Percentiles rank a stretch among this genome's conserved stretches.
These are phyloP conservation scores for Sinelater perroti DNA, from an alignment of 2,888 invertebrate genomes.

Conservation along the genomic window DNA sequence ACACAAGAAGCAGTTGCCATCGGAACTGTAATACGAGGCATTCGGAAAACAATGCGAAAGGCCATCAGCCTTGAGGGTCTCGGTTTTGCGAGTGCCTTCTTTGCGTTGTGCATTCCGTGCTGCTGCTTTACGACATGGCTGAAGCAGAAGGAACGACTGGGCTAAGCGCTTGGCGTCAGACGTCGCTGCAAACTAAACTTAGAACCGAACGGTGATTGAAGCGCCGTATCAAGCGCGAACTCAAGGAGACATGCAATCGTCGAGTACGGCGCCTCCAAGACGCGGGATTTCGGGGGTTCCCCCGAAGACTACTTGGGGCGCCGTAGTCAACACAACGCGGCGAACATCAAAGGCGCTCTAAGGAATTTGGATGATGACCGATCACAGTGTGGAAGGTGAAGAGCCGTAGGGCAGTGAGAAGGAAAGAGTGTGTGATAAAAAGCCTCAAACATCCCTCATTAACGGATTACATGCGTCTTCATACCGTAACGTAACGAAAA, in stretches of 20 bases:
- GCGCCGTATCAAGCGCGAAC: conserved; percentile 3
- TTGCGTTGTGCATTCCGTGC: not conserved
- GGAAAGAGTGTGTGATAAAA: conserved; percentile 31
- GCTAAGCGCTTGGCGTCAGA: not conserved
- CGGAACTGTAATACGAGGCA: conserved; percentile 21
- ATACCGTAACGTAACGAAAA: conserved; percentile 34
- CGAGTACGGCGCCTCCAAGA: conserved; percentile 15
- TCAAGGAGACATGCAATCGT: conserved; percentile 2
- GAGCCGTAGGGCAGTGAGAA: conserved; percentile 39
- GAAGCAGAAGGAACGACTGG: not conserved
- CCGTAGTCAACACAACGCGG: conserved; percentile 33
- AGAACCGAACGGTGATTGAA: not conserved
- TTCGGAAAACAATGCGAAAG: conserved; percentile 22
- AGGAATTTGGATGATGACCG: conserved; percentile 62
- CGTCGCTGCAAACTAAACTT: not conserved
- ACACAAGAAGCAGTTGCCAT: conserved; percentile 48
- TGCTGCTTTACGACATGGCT: conserved; percentile 1
- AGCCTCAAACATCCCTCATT: conserved; percentile 53
- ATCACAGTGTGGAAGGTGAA: conserved; percentile 50
- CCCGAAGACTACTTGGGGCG: too few species aligned
- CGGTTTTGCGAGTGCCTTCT: conserved; percentile 13
- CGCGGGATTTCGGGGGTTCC: too few species aligned
- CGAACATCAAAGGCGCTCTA: conserved; percentile 52
- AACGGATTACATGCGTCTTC: conserved; percentile 52
- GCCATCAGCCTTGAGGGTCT: conserved; percentile 2